These are phyloP conservation scores for Manis javanica DNA, from an alignment of 2,797 vertebrate species.

Conservation along the genomic window DNA sequence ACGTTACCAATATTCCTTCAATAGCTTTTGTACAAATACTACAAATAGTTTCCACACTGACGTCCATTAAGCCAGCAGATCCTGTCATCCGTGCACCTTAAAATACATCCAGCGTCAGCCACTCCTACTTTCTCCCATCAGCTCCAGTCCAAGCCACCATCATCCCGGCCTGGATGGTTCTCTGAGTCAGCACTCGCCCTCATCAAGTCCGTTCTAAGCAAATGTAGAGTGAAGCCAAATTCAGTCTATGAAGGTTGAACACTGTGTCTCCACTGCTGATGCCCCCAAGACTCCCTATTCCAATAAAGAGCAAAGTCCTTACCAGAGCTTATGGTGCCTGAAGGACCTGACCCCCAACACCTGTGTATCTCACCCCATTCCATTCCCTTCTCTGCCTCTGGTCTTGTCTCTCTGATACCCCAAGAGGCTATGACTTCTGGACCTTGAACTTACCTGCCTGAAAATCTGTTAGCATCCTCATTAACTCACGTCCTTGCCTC, in stretches of 20 bases:
- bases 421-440: not conserved
- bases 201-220: not conserved
- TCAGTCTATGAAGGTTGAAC: not conserved
- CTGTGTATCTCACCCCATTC: not conserved
- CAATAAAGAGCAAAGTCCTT: not conserved
- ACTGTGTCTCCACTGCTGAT: not conserved
- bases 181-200: not conserved
- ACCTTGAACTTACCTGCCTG: not conserved
- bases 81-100: not conserved
- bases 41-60: not conserved
- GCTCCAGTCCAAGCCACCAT: not conserved
- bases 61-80: not conserved
- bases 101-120: not conserved
- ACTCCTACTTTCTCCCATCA: not conserved
- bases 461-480: not conserved
- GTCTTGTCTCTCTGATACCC: not conserved
- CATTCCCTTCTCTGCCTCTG: not conserved
- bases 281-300: not conserved
- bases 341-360: fast-evolving
- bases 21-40: not conserved
- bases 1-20: not conserved
- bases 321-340: not conserved
- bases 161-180: not conserved
- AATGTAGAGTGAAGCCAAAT: not conserved
- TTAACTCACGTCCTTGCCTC: not conserved